phyloP scores from a whole-genome alignment of 2,797 vertebrate genomes.

The Mionectes olivaceus region DNA sequence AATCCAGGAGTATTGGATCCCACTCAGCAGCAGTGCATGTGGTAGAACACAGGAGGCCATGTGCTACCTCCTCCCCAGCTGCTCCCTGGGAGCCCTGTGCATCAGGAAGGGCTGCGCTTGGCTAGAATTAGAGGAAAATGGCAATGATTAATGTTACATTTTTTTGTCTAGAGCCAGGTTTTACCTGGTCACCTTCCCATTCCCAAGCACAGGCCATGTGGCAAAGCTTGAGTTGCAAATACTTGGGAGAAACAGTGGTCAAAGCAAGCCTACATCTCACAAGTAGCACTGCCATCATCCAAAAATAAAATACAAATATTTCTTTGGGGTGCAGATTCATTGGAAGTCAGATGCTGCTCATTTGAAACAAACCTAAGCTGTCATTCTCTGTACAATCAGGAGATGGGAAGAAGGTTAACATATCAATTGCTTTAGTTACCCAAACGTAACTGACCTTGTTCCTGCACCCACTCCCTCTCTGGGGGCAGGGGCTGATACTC shows the following conservation, averaged over 20 bases:
- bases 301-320: background rate
- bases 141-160: background rate
- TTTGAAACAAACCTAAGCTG: background rate
- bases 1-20: background rate
- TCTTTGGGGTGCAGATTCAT: background rate
- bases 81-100: fast-evolving
- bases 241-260: background rate
- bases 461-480: fast-evolving
- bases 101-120: fast-evolving
- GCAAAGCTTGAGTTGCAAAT: background rate
- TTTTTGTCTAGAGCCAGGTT: background rate
- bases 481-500: background rate
- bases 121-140: background rate
- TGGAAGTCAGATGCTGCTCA: background rate
- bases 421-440: background rate
- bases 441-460: fast-evolving
- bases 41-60: background rate
- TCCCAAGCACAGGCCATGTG: background rate
- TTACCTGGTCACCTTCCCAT: background rate
- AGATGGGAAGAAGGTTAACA: background rate
- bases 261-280: background rate
- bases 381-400: background rate
- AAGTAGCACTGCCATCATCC: background rate
- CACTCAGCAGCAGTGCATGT: background rate
- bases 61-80: background rate